phyloP scores from a whole-genome alignment of 2,888 invertebrate genomes.

The Seira musarum region DNA sequence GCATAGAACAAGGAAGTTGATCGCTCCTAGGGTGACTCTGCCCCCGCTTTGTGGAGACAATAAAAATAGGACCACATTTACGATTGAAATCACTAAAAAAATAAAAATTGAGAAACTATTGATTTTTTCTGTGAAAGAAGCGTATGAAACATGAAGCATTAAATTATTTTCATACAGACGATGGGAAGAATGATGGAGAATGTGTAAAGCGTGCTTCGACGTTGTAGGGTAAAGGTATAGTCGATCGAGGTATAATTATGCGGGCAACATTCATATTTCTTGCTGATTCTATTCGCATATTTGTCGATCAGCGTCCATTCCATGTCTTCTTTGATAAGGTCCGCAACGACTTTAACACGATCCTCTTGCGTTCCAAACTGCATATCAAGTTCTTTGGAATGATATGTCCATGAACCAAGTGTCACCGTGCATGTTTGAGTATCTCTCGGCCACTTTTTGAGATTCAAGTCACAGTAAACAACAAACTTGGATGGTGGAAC shows the following conservation, averaged over 20 bases:
- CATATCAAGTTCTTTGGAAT: constrained; percentile 70
- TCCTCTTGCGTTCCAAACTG: constrained; percentile 47
- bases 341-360: constrained; percentile 57
- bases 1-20: constrained; percentile 77
- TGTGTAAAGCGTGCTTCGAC: constrained; percentile 78
- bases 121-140: constrained; percentile 15
- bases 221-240: constrained; percentile 74
- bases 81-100: constrained; percentile 76
- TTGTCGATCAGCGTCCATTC: constrained; percentile 75
- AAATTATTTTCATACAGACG: constrained; percentile 70
- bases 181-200: constrained; percentile 78
- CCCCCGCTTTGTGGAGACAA: constrained; percentile 79
- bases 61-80: constrained; percentile 79
- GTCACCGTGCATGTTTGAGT: constrained; percentile 76
- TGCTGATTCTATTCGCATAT: constrained; percentile 69
- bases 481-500: constrained; percentile 81
- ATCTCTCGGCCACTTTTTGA: constrained; percentile 84
- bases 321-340: constrained; percentile 69
- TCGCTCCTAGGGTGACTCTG: constrained; percentile 78
- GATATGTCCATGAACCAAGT: constrained; percentile 83
- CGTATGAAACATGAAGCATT: background rate
- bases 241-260: constrained; percentile 76
- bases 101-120: too few relatives aligned
- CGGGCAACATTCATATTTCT: constrained; percentile 73
- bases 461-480: constrained; percentile 78